These are phyloP conservation scores for Cyrtonyx montezumae DNA, from an alignment of 2,113 vertebrate species.

Conservation along the genomic window DNA sequence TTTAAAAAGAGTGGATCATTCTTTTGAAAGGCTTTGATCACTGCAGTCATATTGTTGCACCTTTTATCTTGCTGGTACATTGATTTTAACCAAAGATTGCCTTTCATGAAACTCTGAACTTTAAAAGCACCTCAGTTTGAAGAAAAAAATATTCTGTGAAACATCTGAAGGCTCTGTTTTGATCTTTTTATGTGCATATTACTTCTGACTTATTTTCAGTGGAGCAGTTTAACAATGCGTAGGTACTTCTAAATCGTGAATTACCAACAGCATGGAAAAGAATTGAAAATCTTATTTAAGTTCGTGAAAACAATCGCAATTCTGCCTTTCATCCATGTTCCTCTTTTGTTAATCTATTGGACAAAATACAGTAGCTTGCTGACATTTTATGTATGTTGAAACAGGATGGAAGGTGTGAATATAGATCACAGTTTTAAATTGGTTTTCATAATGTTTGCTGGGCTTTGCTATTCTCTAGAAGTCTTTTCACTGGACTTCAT, in stretches of 20 bases:
- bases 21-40: slow-evolving; percentile 67
- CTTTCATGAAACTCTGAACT: slow-evolving; percentile 66
- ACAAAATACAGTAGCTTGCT: background rate
- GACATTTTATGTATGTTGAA: background rate
- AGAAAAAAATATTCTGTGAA: slow-evolving; percentile 49
- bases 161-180: slow-evolving; percentile 57
- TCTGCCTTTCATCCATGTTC: background rate
- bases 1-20: slow-evolving; percentile 53
- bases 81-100: slow-evolving; percentile 69
- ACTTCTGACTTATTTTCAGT: slow-evolving; percentile 41
- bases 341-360: background rate
- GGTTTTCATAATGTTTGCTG: background rate
- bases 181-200: slow-evolving; percentile 63
- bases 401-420: background rate
- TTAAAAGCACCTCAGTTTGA: slow-evolving; percentile 58
- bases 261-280: background rate
- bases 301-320: background rate
- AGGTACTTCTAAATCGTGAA: background rate
- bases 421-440: background rate
- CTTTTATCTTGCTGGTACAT: slow-evolving; percentile 70
- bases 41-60: slow-evolving; percentile 53
- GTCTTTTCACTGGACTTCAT: background rate
- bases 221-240: background rate
- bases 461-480: background rate
- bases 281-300: background rate